Conservation (phyloP, 1,140 invertebrate genomes). For the Polypedilum pembai region DNA sequence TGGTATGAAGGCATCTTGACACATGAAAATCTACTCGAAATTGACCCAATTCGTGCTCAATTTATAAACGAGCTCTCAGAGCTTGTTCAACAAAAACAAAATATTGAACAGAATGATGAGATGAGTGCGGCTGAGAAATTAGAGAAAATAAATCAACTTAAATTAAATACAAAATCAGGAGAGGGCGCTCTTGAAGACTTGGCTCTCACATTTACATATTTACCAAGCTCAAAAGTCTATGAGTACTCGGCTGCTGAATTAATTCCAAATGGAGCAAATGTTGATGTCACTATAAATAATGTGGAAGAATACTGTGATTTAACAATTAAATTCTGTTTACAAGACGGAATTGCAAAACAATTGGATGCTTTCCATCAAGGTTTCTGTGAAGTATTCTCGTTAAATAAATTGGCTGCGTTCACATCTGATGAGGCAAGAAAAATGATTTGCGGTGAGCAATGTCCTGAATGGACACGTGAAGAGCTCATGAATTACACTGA, state of each 20-base stretch:
- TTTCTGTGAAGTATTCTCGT: conserved; percentile 88
- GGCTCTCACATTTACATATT: conserved; percentile 76
- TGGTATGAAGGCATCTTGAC: conserved; percentile 61
- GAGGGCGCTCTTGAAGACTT: conserved; percentile 72
- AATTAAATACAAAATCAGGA: conserved; percentile 51
- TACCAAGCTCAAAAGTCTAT: conserved; percentile 70
- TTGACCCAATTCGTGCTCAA: conserved; percentile 68
- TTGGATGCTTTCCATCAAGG: conserved; percentile 81
- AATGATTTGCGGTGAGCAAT: conserved; percentile 95
- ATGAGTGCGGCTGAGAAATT: conserved; percentile 54
- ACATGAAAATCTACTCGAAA: conserved; percentile 72
- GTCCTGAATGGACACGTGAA: conserved; percentile 90
- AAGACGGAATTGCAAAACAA: conserved; percentile 82
- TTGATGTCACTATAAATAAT: conserved; percentile 77
- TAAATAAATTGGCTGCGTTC: conserved; percentile 88
- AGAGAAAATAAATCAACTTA: conserved; percentile 56
- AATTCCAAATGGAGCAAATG: conserved; percentile 51
- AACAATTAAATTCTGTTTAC: conserved; percentile 76
- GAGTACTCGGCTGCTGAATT: conserved; percentile 54
- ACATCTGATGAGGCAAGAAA: conserved; percentile 82
- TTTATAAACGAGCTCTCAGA: conserved; percentile 72
- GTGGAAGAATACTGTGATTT: conserved; percentile 86
- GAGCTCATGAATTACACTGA: conserved; percentile 96
- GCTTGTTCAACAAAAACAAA: conserved; percentile 57
- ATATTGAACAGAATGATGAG: conserved; percentile 57